phyloP scores from a whole-genome alignment of 2,888 invertebrate genomes.

The Dryomyza anilis region DNA sequence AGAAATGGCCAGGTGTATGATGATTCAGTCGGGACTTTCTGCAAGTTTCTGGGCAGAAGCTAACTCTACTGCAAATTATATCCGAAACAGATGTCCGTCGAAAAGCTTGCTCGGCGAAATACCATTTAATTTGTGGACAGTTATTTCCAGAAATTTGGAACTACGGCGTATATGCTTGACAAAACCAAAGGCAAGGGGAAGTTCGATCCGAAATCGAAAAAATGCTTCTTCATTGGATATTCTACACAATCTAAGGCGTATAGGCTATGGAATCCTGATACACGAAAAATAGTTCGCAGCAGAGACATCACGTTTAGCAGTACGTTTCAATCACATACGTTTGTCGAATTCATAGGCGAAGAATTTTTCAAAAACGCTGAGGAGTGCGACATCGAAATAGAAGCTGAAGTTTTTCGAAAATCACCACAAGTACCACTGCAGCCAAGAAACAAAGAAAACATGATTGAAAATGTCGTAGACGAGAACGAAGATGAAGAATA shows the following conservation, averaged over 20 bases:
- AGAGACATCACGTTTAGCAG: conserved; percentile 18
- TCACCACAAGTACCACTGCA: too few species aligned
- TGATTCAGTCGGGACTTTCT: conserved; percentile 39
- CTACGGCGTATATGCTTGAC: conserved; percentile 9
- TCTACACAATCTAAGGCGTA: conserved; percentile 9
- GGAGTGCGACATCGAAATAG: background rate
- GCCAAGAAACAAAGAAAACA: background rate
- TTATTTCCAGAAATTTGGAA: conserved; percentile 25
- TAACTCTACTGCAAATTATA: conserved; percentile 40
- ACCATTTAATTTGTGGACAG: conserved; percentile 30
- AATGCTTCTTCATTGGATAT: conserved; percentile 12
- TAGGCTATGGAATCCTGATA: conserved; percentile 1
- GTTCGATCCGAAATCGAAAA: conserved; percentile 9
- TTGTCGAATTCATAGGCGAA: conserved; percentile 19
- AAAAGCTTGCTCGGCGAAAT: conserved; percentile 26
- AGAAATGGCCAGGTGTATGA: conserved; percentile 42
- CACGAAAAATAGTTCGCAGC: background rate
- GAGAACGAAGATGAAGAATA: background rate
- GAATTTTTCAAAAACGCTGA: background rate
- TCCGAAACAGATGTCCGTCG: conserved; percentile 40
- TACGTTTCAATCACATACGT: background rate
- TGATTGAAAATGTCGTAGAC: background rate
- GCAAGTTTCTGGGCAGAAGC: conserved; percentile 46
- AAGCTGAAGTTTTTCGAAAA: too few species aligned
- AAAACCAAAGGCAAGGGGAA: conserved; percentile 5